A percentile compares a stretch with the other conserved stretches of the same genome.
These are phyloP conservation scores for Melanotaenia boesemani DNA, from an alignment of 2,797 vertebrate genomes.

Conservation along the genomic window DNA sequence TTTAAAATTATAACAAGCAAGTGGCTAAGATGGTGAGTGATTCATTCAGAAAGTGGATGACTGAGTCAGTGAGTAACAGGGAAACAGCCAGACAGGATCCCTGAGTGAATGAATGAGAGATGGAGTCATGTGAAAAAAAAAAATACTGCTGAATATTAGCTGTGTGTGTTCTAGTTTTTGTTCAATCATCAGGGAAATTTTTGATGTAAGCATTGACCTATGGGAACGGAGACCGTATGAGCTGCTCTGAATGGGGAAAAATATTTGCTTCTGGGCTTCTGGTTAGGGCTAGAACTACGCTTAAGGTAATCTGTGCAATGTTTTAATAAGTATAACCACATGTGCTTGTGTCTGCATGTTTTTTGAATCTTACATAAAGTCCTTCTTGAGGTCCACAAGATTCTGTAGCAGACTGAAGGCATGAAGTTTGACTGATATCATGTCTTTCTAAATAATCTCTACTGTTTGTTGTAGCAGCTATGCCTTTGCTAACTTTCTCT, in stretches of 20 bases:
- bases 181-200: too few relatives aligned
- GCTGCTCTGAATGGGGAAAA: background rate
- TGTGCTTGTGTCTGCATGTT: too few relatives aligned
- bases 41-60: background rate
- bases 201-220: too few relatives aligned
- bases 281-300: background rate
- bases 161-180: too few relatives aligned
- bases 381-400: background rate
- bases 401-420: background rate
- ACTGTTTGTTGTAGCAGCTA: background rate
- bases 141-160: too few relatives aligned
- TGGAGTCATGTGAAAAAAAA: too few relatives aligned
- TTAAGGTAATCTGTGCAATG: too few relatives aligned
- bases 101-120: too few relatives aligned
- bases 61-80: background rate
- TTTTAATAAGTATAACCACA: too few relatives aligned
- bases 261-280: background rate
- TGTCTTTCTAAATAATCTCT: background rate
- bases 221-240: too few relatives aligned
- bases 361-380: background rate
- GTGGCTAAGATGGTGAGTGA: background rate
- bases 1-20: background rate
- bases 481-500: background rate
- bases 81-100: too few relatives aligned
- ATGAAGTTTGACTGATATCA: background rate